Evolutionary conservation across 2,113 vertebrate species (phyloP), one percentile per base, ranked within the genome.

Genomic region (Salvator merianae): DNA sequence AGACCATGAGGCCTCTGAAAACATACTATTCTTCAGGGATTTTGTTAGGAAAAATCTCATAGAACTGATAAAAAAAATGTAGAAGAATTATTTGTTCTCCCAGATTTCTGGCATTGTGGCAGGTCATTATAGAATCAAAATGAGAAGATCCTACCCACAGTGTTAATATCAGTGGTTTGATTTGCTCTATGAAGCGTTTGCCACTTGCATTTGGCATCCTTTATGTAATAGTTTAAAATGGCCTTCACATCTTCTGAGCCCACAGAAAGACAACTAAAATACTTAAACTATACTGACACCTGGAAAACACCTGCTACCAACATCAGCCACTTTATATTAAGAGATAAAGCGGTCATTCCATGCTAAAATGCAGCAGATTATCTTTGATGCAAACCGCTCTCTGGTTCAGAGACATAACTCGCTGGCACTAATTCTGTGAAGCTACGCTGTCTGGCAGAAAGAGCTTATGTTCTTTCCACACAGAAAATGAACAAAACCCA

Each of bases 401-500:
- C 88, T 73, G 70, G 70, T 59, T n/a, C 68, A 0, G 68, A 84
- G 62, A 69, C 32, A 66, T n/a, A 10, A n/a, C 83, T 34, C 76
- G 32, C 88, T 70, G 5, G 2, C 66, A 34, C 24, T 70, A 72
- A 28, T 69, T 63, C 84, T 14, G 16, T 47, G 53, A 89, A 70
- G 50, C 28, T 2, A 53, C 34, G 22, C 0, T 32, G 32, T 43
- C 32, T 79, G 77, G 59, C 47, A 80, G 74, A 83, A 53, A 62
- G 47, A 83, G 28, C 63, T 40, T 79, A 5, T 30, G 47, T 3
- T 92, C 63, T 71, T 77, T 82, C 59, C 70, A 70, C 36, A 80
- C 30, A 77, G 70, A 87, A 84, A 18, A 76, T 85, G 78, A 63
- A 92, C 79, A 90, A 88, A 85, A 83, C 59, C 8, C 85, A 91